Evolutionary conservation across 2,888 invertebrate species (phyloP).

Genomic region (Mamestra brassicae): DNA sequence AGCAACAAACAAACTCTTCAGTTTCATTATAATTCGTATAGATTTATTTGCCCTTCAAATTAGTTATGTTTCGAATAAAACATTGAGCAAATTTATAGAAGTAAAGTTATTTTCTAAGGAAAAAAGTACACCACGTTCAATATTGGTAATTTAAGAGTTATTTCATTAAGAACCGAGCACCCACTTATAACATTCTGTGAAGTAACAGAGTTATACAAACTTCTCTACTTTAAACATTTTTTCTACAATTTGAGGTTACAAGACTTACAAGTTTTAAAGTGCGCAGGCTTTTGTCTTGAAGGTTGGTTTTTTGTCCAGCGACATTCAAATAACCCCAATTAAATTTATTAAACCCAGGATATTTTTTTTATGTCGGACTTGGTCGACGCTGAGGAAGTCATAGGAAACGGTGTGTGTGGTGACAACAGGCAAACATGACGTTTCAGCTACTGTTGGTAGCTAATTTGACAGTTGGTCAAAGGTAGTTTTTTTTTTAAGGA

Average conservation of each 20-base stretch:
- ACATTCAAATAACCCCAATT: too few relatives aligned
- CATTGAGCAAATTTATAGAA: constrained; percentile 11
- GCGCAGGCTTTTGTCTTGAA: background rate
- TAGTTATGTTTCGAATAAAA: background rate
- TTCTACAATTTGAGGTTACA: background rate
- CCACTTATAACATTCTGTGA: background rate
- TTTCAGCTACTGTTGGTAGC: too few relatives aligned
- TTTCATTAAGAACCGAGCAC: constrained; percentile 10
- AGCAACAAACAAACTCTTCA: too few relatives aligned
- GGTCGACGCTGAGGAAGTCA: too few relatives aligned
- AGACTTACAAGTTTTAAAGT: background rate
- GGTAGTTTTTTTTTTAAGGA: too few relatives aligned
- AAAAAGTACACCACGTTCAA: background rate
- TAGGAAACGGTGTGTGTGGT: too few relatives aligned
- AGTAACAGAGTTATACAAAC: background rate
- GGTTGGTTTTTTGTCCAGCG: background rate
- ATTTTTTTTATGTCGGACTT: too few relatives aligned
- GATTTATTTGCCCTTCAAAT: constrained; percentile 17
- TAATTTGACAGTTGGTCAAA: too few relatives aligned
- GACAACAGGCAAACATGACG: too few relatives aligned
- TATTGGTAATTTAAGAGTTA: constrained; percentile 14
- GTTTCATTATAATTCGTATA: constrained; percentile 3
- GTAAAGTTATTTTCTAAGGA: constrained; percentile 1
- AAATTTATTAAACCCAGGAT: too few relatives aligned
- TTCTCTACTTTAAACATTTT: background rate